Evolutionary conservation across 23 tunicate species (phyloP), one percentile per base, ranked within the genome.

Genomic region (Halocynthia aurantium): DNA sequence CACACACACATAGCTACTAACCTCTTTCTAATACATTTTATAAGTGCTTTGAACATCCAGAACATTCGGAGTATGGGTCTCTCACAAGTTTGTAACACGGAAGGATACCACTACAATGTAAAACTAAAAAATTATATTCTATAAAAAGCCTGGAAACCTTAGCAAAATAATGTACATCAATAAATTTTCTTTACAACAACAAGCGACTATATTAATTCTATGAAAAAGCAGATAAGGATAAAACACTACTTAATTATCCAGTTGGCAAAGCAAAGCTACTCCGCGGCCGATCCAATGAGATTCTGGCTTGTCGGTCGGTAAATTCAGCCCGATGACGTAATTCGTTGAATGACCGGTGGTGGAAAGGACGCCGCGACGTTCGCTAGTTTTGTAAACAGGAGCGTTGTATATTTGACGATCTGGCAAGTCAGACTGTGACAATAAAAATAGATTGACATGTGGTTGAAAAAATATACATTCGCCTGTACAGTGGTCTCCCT

Each of bases 331-430:
- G 70, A 92, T 92, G 80, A 92, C 98, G 61, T 81, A 92, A 76
- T 92, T 92, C 71, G 98, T 92, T 19, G 98, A 92, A 70, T 92
- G 98, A 57, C 98, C 98, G 50, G 98, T 92, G 53, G 98, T 92
- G 21, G 98, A 92, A 49, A 92, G 82, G 40, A 84, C 88, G 13
- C 98, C 98, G 6, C 98, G 76, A 9, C 98, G 84, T 22, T 86
- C 98, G 17, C 93, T 92, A 50, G 98, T 92, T 56, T 92, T 92
- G 69, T 92, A 92, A 62, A 92, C 98, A 51, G 98, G 98, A 18
- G 98, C 69, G 40, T 87, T 22, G 83, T 92, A 92, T 40, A 73
- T 71, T 7, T 76, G 84, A 61, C 80, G 73, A 8, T 86, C 98
- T 6, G 92, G 92, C 7, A 86, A 77, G 50, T 86, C 98, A 7